These are phyloP conservation scores for Calephelis perditalis DNA, from an alignment of 2,888 invertebrate genomes.

Conservation along the genomic window DNA sequence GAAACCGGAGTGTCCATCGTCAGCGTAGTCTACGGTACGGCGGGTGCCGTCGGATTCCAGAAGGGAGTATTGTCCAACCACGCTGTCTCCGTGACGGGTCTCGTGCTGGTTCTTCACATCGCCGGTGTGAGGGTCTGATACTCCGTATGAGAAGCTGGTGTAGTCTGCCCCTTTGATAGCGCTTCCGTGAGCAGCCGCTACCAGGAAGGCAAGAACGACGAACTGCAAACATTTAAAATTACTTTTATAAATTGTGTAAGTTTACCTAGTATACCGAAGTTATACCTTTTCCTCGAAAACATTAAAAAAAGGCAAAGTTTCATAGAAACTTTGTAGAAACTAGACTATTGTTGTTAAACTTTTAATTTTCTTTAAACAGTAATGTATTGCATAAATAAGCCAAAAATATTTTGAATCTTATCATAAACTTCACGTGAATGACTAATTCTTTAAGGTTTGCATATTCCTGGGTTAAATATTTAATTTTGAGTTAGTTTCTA, in stretches of 20 bases:
- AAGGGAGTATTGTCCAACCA: constrained; percentile 71
- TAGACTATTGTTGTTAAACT: too few relatives aligned
- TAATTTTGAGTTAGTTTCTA: too few relatives aligned
- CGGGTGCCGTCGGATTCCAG: constrained; percentile 80
- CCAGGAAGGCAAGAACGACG: constrained; percentile 49
- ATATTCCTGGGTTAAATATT: too few relatives aligned
- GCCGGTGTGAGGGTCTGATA: constrained; percentile 64
- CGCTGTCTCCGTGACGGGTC: constrained; percentile 79
- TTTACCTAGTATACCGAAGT: neutral
- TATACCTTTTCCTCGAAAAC: too few relatives aligned
- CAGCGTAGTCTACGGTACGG: constrained; percentile 80
- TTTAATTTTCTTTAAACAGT: too few relatives aligned
- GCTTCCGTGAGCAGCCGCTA: constrained; percentile 52
- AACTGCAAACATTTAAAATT: constrained; percentile 54
- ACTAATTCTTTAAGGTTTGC: too few relatives aligned
- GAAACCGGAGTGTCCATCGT: constrained; percentile 74
- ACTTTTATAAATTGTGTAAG: neutral
- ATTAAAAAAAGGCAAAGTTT: too few relatives aligned
- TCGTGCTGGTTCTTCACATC: constrained; percentile 78
- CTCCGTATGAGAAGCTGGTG: constrained; percentile 65
- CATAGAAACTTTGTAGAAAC: too few relatives aligned
- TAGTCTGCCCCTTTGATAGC: constrained; percentile 44
- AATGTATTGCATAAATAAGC: too few relatives aligned
- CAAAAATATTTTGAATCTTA: too few relatives aligned
- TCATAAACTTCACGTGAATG: too few relatives aligned